These are phyloP conservation scores for Chymomyza fuscimana DNA, from an alignment of 2,888 invertebrate genomes.

Conservation along the genomic window DNA sequence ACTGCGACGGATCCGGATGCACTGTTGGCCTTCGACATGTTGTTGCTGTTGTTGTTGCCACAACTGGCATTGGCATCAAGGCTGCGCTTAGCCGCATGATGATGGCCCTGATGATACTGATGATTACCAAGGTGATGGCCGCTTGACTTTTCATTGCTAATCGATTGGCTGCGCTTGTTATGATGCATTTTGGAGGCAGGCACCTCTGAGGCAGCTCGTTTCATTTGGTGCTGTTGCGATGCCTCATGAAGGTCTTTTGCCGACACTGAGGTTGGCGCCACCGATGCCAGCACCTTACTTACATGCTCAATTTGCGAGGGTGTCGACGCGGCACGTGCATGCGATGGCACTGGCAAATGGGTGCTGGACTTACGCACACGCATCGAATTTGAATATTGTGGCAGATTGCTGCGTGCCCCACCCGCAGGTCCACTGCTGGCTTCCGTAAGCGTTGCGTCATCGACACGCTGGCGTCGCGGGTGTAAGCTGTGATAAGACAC, in stretches of 20 bases:
- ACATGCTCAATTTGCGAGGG: conserved; percentile 79
- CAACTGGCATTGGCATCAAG: conserved; percentile 62
- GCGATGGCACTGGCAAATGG: conserved; percentile 77
- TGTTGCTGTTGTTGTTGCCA: conserved; percentile 15
- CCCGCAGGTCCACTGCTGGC: conserved; percentile 21
- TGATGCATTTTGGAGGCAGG: conserved; percentile 68
- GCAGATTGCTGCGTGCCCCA: conserved; percentile 56
- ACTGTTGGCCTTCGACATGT: conserved; percentile 43
- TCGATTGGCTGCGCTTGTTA: conserved; percentile 77
- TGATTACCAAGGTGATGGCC: conserved; percentile 35
- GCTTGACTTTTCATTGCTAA: conserved; percentile 63
- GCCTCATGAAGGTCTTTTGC: background rate
- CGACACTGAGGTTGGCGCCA: conserved; percentile 39
- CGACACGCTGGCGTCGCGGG: conserved; percentile 59
- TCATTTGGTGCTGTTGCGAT: conserved; percentile 54
- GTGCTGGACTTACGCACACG: conserved; percentile 76
- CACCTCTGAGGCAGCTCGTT: conserved; percentile 76
- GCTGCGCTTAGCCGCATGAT: conserved; percentile 70
- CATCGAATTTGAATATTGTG: conserved; percentile 77
- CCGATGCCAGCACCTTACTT: conserved; percentile 37
- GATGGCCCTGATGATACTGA: conserved; percentile 54
- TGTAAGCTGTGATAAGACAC: conserved; percentile 45
- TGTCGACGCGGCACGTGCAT: conserved; percentile 79
- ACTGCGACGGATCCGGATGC: conserved; percentile 29
- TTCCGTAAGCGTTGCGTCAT: conserved; percentile 48